Evolutionary conservation across 2,888 invertebrate species (phyloP), one percentile per base, ranked within the genome.

Genomic region (Ferdinandea cuprea): DNA sequence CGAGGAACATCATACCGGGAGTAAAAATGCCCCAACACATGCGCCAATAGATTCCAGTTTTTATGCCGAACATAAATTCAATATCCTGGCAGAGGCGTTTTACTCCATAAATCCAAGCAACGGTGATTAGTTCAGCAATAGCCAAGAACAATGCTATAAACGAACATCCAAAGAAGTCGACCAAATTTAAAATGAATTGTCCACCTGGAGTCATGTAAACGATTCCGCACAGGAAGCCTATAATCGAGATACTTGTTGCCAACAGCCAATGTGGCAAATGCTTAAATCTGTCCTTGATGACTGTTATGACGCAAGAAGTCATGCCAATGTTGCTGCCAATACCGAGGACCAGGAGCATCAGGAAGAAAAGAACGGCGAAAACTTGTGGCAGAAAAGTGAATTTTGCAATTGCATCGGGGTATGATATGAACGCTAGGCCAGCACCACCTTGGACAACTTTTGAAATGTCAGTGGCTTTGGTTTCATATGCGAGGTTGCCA

Each of bases 381-480:
- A 91, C 85, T 90, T 93, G 93, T 0, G 93, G 93, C 15, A 92
- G 88, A 66, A 89, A 90, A 19, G 90, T 89, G 79, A 93, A 92
- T 86, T 92, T 92, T 42, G 92, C 91, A 65, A 93, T 92, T 11
- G 93, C 93, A 81, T 93, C 92, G 0, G 93, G 93, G 86, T 93
- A 93, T 0, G 96, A 96, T 74, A 97, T 93, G 88, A 97, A 97
- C 1, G 97, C 96, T 42, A 97, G 91, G 0, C 96, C 95, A 0
- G 95, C 94, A 0, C 96, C 97, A 86, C 92, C 90, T 21, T 94
- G 94, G 0, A 96, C 93, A 0, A 96, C 95, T 0, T 92, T 89
- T 0, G 91, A 88, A 1, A 96, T 93, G 2, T 94, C 93, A 28
- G 92, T 91, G 4, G 91, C 90, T 0, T 92, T 92, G 48, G 92